phyloP scores from a whole-genome alignment of 2,113 vertebrate genomes.

The Gasterosteus aculeatus region DNA sequence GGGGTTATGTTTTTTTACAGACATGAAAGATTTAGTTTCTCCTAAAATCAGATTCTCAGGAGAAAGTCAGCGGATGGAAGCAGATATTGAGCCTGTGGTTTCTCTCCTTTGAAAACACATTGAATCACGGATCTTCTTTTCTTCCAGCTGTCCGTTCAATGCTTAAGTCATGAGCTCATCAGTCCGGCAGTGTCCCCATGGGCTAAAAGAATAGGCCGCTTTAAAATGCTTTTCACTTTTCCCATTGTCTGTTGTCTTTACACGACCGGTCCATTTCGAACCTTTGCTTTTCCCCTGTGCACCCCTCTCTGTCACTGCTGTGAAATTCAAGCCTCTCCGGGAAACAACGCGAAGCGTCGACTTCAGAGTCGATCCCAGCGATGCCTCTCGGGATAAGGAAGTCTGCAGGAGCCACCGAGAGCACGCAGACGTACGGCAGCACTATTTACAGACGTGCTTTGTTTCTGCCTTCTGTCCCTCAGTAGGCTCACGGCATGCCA shows the following conservation, averaged over 20 bases:
- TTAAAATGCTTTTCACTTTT: neutral
- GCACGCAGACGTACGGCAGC: conserved; percentile 38
- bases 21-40: conserved; percentile 14
- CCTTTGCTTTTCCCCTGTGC: conserved; percentile 4
- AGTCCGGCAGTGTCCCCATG: neutral
- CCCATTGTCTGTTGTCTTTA: conserved; percentile 30
- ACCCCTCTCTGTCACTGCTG: conserved; percentile 45
- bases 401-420: conserved; percentile 63
- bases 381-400: conserved; percentile 72
- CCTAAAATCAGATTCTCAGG: conserved; percentile 27
- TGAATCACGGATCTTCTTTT: conserved; percentile 2
- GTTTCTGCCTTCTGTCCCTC: conserved; percentile 65
- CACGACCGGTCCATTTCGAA: conserved; percentile 30
- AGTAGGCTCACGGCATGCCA: conserved; percentile 57
- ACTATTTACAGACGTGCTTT: conserved; percentile 74
- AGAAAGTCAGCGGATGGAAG: conserved; percentile 14
- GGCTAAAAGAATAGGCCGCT: neutral
- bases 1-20: conserved; percentile 5
- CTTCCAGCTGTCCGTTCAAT: neutral
- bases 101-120: conserved; percentile 20
- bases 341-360: conserved; percentile 71
- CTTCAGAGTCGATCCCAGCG: conserved; percentile 58
- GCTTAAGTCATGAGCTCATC: neutral
- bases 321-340: conserved; percentile 62
- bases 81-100: conserved; percentile 16